phyloP scores from a whole-genome alignment of 2,797 vertebrate species.

The Pantherophis vulpinus region DNA sequence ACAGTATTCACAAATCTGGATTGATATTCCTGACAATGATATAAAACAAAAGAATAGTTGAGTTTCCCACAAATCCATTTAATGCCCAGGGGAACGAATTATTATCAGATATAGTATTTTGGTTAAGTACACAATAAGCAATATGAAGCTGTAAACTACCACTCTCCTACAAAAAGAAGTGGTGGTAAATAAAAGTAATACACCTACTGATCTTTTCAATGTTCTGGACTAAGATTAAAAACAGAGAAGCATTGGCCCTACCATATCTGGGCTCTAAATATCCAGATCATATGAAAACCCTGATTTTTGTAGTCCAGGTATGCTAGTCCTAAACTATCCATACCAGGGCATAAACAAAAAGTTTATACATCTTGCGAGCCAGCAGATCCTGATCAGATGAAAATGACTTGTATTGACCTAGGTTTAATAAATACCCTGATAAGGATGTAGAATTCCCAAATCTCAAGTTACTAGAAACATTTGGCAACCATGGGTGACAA shows the following conservation, averaged over 20 bases:
- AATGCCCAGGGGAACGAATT: background rate
- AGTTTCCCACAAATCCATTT: background rate
- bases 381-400: background rate
- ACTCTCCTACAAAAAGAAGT: background rate
- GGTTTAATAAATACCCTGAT: background rate
- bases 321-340: background rate
- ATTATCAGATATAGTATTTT: background rate
- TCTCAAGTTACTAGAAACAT: background rate
- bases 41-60: background rate
- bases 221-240: background rate
- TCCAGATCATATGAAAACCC: background rate
- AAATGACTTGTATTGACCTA: background rate
- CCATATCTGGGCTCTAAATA: background rate
- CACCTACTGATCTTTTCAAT: background rate
- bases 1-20: background rate
- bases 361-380: background rate
- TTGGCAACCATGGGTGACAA: background rate
- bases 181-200: background rate
- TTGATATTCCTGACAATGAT: background rate
- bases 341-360: background rate
- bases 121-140: background rate
- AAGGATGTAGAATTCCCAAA: background rate
- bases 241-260: background rate
- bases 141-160: background rate
- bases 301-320: background rate